Conservation (phyloP, 53 echinoderm and acorn worm species). For the Paelopatides confundens region DNA sequence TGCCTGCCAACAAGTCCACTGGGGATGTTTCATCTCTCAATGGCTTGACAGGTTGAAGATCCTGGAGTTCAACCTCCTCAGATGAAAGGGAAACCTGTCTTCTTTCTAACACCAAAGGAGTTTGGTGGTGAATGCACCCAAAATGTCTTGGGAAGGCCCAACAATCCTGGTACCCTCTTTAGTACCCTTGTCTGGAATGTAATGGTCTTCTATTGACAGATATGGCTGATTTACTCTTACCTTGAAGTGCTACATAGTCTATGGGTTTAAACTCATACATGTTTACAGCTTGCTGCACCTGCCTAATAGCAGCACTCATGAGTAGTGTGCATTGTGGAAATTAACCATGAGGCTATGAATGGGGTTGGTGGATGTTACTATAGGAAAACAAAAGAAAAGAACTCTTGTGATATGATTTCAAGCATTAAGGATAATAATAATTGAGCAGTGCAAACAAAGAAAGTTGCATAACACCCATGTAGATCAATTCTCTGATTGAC, state of each 20-base stretch:
- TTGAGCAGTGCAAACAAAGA: too few relatives aligned
- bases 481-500: too few relatives aligned
- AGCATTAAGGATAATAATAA: too few relatives aligned
- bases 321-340: too few relatives aligned
- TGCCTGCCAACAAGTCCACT: conserved; percentile 34
- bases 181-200: conserved; percentile 42
- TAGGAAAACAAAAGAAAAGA: too few relatives aligned
- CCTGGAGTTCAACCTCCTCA: conserved; percentile 30
- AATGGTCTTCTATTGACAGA: background rate
- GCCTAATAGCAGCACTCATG: too few relatives aligned
- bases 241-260: background rate
- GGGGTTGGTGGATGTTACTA: too few relatives aligned
- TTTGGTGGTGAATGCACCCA: background rate
- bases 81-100: conserved; percentile 16
- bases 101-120: conserved; percentile 36
- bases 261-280: background rate
- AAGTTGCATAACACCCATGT: too few relatives aligned
- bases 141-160: conserved; percentile 14
- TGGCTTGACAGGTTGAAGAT: conserved; percentile 47
- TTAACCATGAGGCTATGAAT: too few relatives aligned
- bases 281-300: background rate
- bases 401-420: too few relatives aligned
- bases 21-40: conserved; percentile 40
- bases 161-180: background rate
- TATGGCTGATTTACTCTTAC: background rate